Percentiles rank a stretch among this genome's conserved stretches.
Conservation (phyloP, 1,140 invertebrate species). For the Macrobrachium nipponense region DNA sequence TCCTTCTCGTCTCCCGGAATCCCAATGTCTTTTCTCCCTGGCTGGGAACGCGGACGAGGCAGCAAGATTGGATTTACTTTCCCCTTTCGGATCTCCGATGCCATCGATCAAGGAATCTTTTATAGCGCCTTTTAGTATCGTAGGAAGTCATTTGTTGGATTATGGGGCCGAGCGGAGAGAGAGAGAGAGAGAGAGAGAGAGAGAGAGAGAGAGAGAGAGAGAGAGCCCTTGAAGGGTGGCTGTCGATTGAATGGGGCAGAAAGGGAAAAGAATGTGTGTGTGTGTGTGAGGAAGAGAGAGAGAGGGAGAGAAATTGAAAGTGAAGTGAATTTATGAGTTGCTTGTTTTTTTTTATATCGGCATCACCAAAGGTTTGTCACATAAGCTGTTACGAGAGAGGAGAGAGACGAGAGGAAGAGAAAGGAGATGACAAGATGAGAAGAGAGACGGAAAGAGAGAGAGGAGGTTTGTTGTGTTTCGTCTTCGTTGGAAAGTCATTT, state of each 20-base stretch:
- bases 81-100: no score
- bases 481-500: no score
- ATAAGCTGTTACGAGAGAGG: background rate
- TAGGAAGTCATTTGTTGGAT: no score
- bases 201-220: slow-evolving; percentile 1
- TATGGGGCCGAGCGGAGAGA: background rate
- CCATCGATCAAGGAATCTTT: no score
- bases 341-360: background rate
- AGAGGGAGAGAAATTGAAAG: background rate
- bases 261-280: background rate
- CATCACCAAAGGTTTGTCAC: background rate
- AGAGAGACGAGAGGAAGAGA: slow-evolving; percentile 30
- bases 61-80: no score
- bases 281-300: background rate
- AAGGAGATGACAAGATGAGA: background rate
- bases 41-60: no score
- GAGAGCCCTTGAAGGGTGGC: background rate
- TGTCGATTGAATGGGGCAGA: background rate
- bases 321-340: background rate
- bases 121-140: no score
- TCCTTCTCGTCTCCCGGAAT: no score
- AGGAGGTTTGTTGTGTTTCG: background rate
- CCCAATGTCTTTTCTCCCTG: no score
- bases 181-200: background rate
- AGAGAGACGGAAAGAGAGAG: slow-evolving; percentile 9